Base-by-base conservation (phyloP, 2,888 invertebrate species). In the Tiliacea citrago region DNA sequence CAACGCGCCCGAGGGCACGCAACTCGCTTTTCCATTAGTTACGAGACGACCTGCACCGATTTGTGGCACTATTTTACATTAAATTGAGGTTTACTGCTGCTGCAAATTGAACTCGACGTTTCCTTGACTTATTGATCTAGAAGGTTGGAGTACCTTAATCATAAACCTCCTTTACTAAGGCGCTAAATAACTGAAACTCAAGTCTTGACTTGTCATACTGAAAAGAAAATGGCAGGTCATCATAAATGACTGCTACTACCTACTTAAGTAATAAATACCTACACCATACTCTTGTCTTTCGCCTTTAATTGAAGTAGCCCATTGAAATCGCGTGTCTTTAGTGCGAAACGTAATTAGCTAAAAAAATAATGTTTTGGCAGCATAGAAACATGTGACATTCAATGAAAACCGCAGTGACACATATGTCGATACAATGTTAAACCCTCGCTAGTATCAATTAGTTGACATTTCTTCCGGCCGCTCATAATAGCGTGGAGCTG, bases 381-480 rank as follows among this genome's bases (percentile, higher is more conserved):
- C 55, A 3, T 67, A 79, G 75, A 73, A 80, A 84, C 57, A 75
- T 83, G 79, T 84, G 76, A 81, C 81, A 79, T 82, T 82, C 70
- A 84, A 86, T 79, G 79, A 88, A 63, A 91, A 90, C 90, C 90
- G 82, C 91, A 89, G 84, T 83, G 91, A 91, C 93, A 94, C 90
- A 93, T n/a, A n/a, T 94, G 94, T 90, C 91, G 80, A 89, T 90
- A 92, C 90, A 92, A 90, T 85, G 87, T 79, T n/a, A 35, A 21
- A 90, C 86, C 87, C 79, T 83, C 79, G 82, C 39, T 77, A 79
- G 81, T 77, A 79, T 80, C 81, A 94, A 94, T 94, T 94, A 94
- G 88, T 73, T 90, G 90, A 91, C 91, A 91, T 91, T 91, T 90
- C 90, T 89, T 91, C 91, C 90, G 89, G 88, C 89, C 61, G 86